These are phyloP conservation scores for Griposia aprilina DNA, from an alignment of 2,888 invertebrate species.

Conservation along the genomic window DNA sequence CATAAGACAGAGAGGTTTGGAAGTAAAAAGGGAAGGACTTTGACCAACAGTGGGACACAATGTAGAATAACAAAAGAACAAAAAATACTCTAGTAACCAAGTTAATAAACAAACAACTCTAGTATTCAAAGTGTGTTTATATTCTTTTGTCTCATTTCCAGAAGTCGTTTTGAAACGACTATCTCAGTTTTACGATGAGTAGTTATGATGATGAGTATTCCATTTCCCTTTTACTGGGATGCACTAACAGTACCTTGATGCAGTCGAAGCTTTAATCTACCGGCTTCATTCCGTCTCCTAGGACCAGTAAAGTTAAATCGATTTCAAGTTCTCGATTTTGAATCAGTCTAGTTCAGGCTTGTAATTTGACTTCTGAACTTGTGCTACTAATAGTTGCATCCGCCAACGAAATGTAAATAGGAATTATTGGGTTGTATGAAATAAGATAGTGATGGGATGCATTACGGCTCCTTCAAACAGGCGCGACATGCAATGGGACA, in stretches of 20 bases:
- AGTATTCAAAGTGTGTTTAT: background rate
- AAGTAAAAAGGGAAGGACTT: background rate
- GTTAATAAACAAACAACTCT: background rate
- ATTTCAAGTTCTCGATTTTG: slow-evolving; percentile 53
- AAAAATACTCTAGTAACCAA: too few species aligned
- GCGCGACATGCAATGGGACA: too few species aligned
- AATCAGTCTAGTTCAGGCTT: slow-evolving; percentile 48
- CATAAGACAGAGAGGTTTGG: background rate
- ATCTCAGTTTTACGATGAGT: background rate
- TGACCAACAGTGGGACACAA: background rate
- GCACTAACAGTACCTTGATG: slow-evolving; percentile 12
- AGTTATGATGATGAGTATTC: background rate
- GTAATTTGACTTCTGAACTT: slow-evolving; percentile 52
- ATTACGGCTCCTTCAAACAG: background rate
- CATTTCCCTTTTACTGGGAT: background rate
- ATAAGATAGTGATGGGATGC: too few species aligned
- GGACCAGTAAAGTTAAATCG: slow-evolving; percentile 58
- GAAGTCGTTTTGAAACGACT: background rate
- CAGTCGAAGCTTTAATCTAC: slow-evolving; percentile 4
- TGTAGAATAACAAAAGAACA: background rate
- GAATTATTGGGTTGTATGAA: background rate
- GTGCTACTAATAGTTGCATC: background rate
- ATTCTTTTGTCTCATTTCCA: background rate
- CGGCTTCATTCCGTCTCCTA: slow-evolving; percentile 39
- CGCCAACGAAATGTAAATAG: slow-evolving; percentile 1